A percentile compares a stretch with the other conserved stretches of the same genome.
These are phyloP conservation scores for Ypsolopha sequella DNA, from an alignment of 2,888 invertebrate species.

Conservation along the genomic window DNA sequence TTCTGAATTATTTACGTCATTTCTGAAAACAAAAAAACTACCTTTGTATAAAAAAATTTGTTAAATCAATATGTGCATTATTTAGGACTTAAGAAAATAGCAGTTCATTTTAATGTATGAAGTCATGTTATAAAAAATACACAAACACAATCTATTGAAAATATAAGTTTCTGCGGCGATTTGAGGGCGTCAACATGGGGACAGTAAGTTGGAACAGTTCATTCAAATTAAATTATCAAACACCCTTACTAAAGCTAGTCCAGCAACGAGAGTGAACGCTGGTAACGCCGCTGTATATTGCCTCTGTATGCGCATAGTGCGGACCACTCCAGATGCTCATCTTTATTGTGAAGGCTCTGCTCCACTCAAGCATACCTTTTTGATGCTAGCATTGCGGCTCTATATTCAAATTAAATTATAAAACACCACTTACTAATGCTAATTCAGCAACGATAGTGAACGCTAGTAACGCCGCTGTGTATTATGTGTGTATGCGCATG, in stretches of 20 bases:
- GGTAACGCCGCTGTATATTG: conserved; percentile 75
- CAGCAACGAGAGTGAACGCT: conserved; percentile 56
- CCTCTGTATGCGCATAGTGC: conserved; percentile 81
- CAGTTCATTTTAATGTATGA: too few relatives aligned
- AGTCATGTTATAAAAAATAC: too few relatives aligned
- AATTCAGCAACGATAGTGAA: conserved; percentile 55
- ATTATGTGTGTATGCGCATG: conserved; percentile 83
- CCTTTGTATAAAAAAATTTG: too few relatives aligned
- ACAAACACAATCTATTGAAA: too few relatives aligned
- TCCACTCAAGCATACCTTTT: conserved; percentile 81
- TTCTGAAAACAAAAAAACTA: too few relatives aligned
- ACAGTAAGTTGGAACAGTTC: conserved; percentile 84
- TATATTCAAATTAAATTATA: too few relatives aligned
- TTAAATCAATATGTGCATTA: too few relatives aligned
- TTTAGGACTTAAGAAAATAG: too few relatives aligned
- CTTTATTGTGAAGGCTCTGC: conserved; percentile 85
- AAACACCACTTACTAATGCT: conserved; percentile 60
- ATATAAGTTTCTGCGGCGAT: too few relatives aligned
- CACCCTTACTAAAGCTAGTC: conserved; percentile 65
- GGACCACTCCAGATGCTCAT: conserved; percentile 86
- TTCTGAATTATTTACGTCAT: too few relatives aligned
- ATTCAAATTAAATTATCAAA: too few relatives aligned
- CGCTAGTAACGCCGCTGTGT: conserved; percentile 71
- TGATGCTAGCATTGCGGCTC: conserved; percentile 85
- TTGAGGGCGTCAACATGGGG: too few relatives aligned